Evolutionary conservation across 2,888 invertebrate genomes (phyloP).

Genomic region (Agriopis aurantiaria): DNA sequence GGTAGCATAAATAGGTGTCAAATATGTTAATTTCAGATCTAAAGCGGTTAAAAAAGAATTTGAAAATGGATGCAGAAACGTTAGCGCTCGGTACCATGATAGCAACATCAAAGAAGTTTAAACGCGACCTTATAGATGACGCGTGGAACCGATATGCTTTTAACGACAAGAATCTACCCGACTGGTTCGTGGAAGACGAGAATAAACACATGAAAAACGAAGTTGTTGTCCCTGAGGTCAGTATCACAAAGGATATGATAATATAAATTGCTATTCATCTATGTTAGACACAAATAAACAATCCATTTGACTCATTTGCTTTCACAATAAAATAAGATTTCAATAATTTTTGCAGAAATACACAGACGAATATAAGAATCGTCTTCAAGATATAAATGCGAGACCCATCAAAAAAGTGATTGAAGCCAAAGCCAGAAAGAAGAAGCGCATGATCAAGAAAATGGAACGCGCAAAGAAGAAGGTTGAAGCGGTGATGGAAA

Average conservation of each 20-base stretch:
- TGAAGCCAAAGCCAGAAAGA: slow-evolving; percentile 99
- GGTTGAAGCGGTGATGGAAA: slow-evolving; percentile 97
- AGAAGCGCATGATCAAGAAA: slow-evolving; percentile 94
- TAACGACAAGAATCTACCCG: slow-evolving; percentile 96
- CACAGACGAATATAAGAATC: slow-evolving; percentile 94
- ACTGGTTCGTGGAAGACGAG: slow-evolving; percentile 98
- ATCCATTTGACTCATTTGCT: no score
- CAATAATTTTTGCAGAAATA: slow-evolving; percentile 85
- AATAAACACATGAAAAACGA: slow-evolving; percentile 94
- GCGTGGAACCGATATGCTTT: slow-evolving; percentile 98
- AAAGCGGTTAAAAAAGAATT: slow-evolving; percentile 84
- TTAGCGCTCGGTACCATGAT: slow-evolving; percentile 97
- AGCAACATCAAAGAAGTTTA: slow-evolving; percentile 95
- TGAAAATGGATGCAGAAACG: slow-evolving; percentile 94
- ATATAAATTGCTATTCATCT: not conserved
- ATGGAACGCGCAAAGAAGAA: slow-evolving; percentile 98
- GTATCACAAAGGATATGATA: slow-evolving; percentile 16
- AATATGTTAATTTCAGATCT: slow-evolving; percentile 65
- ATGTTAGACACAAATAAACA: no score
- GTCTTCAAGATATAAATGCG: slow-evolving; percentile 94
- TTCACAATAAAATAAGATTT: not conserved
- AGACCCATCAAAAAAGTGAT: slow-evolving; percentile 99
- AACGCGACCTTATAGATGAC: slow-evolving; percentile 95
- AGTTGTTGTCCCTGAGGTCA: slow-evolving; percentile 92
- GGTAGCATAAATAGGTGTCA: not conserved